phyloP scores from a whole-genome alignment of 1,140 invertebrate genomes.

The Zophobas atratus region DNA sequence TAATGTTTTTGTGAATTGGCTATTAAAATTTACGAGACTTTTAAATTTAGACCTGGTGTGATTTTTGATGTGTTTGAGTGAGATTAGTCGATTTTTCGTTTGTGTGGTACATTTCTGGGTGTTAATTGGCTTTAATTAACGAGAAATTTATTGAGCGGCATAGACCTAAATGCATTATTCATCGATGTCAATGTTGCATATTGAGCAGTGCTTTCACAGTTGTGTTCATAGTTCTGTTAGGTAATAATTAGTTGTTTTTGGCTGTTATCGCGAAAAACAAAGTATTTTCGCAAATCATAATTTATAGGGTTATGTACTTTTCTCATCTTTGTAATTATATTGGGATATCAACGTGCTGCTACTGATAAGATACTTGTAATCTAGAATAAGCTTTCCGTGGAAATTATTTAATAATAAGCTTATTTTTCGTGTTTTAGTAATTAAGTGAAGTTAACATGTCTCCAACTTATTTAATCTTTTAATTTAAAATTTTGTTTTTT shows the following conservation, averaged over 20 bases:
- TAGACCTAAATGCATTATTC: slow-evolving; percentile 43
- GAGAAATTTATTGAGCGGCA: slow-evolving; percentile 3
- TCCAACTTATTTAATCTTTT: too few species aligned
- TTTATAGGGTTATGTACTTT: too few species aligned
- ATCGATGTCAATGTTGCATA: slow-evolving; percentile 27
- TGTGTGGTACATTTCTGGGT: not conserved
- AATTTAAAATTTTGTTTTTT: too few species aligned
- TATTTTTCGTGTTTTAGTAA: too few species aligned
- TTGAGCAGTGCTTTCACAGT: slow-evolving; percentile 13
- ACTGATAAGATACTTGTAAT: too few species aligned
- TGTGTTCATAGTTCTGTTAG: not conserved
- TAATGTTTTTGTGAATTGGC: not conserved
- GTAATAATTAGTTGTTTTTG: not conserved
- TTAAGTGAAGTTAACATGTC: too few species aligned
- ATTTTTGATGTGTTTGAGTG: not conserved
- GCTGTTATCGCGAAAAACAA: too few species aligned
- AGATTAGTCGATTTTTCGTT: not conserved
- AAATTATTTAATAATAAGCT: too few species aligned
- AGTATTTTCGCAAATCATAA: too few species aligned
- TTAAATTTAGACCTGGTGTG: not conserved
- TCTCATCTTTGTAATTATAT: too few species aligned
- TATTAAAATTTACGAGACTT: slow-evolving; percentile 23
- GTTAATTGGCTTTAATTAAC: slow-evolving; percentile 29
- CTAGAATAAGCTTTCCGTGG: too few species aligned
- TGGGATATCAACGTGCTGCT: too few species aligned